These are phyloP conservation scores for Caenorhabditis remanei DNA, from an alignment of 1,140 invertebrate species.

Conservation along the genomic window DNA sequence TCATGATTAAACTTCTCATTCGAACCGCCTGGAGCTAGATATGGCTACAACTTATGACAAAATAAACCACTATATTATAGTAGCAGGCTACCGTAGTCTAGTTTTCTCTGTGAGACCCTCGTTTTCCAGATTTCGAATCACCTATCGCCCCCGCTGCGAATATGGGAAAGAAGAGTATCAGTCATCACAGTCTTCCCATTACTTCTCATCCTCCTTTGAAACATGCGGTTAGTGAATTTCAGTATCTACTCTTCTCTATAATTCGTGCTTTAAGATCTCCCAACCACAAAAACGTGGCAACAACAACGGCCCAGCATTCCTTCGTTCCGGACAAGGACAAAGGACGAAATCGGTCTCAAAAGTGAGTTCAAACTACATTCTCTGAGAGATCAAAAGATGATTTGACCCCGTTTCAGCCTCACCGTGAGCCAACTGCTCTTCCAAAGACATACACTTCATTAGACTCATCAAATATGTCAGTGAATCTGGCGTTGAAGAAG, in stretches of 20 bases:
- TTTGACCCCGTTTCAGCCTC: background rate
- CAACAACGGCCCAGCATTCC: background rate
- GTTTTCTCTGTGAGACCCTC: no score
- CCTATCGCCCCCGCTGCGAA: background rate
- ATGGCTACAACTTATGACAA: no score
- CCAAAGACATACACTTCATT: slow-evolving; percentile 24
- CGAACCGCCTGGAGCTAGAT: no score
- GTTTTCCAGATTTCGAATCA: slow-evolving; percentile 1
- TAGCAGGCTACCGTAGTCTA: no score
- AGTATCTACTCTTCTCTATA: background rate
- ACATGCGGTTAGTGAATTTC: background rate
- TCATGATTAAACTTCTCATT: no score
- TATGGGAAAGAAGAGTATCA: slow-evolving; percentile 60
- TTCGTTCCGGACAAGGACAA: slow-evolving; percentile 30
- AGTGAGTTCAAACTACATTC: background rate
- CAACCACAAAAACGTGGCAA: slow-evolving; percentile 39
- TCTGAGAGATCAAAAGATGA: no score
- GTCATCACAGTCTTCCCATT: slow-evolving; percentile 61
- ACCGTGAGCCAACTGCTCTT: slow-evolving; percentile 28
- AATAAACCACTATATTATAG: no score
- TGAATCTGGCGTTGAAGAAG: slow-evolving; percentile 40
- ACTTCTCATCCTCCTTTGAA: slow-evolving; percentile 55
- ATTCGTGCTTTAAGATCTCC: background rate
- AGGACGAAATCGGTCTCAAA: slow-evolving; percentile 25
- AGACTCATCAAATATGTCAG: slow-evolving; percentile 39